phyloP scores from a whole-genome alignment of 35 echinoderm and acorn worm species.

The Stichopus chloronotus region DNA sequence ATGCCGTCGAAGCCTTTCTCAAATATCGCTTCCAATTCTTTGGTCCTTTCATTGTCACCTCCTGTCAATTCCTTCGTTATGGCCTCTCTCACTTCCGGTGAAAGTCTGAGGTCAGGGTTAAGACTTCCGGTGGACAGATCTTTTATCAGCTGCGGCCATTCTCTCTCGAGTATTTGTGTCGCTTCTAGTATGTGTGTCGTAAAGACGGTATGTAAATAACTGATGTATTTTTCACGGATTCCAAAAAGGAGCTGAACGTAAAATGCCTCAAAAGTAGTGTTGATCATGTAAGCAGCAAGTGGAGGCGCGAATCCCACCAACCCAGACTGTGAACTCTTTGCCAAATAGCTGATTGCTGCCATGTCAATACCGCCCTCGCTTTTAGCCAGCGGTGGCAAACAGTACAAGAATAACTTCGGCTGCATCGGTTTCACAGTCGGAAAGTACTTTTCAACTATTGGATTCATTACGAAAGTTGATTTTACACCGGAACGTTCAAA shows the following conservation, averaged over 20 bases:
- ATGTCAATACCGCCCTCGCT: not conserved
- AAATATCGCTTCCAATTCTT: not conserved
- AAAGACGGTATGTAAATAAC: not conserved
- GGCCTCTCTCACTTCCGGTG: not conserved
- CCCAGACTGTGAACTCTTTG: not conserved
- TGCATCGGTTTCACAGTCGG: slow-evolving; percentile 38
- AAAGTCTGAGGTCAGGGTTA: not conserved
- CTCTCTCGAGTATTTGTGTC: not conserved
- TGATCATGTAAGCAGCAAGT: slow-evolving; percentile 13
- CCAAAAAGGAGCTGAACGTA: slow-evolving; percentile 58
- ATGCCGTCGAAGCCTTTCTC: slow-evolving; percentile 30
- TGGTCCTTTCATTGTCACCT: not conserved
- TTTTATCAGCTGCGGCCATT: not conserved
- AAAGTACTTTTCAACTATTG: not conserved
- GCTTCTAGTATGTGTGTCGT: not conserved
- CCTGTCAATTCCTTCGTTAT: not conserved
- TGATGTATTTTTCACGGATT: slow-evolving; percentile 21
- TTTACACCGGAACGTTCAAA: no score
- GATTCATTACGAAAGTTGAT: not conserved
- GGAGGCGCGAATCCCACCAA: not conserved
- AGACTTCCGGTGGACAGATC: slow-evolving; percentile 11
- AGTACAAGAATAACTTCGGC: slow-evolving; percentile 37
- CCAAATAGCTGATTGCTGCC: not conserved
- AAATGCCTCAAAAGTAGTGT: slow-evolving; percentile 34
- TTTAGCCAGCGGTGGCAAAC: slow-evolving; percentile 16